These are phyloP conservation scores for Acleris cristana DNA, from an alignment of 2,888 invertebrate genomes.

Conservation along the genomic window DNA sequence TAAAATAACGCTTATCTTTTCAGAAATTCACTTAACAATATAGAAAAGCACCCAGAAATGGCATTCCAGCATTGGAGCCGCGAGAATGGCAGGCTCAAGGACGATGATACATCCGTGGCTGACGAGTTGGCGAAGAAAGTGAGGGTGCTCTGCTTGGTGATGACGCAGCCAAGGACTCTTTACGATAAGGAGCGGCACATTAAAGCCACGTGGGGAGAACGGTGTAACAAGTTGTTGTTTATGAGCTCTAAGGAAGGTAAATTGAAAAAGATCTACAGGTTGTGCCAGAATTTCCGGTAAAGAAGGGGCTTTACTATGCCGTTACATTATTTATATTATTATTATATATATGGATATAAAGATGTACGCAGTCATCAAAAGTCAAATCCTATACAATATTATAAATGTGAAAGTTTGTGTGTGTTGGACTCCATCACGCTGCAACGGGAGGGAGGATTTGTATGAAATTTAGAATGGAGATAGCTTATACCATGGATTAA, in stretches of 20 bases:
- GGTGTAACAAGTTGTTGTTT: slow-evolving; percentile 94
- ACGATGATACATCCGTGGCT: slow-evolving; percentile 88
- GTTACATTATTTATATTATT: too few species aligned
- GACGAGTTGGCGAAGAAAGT: slow-evolving; percentile 89
- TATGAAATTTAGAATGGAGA: too few species aligned
- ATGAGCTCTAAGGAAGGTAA: slow-evolving; percentile 92
- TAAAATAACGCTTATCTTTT: slow-evolving; percentile 31
- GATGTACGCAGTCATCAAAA: too few species aligned
- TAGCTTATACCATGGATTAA: too few species aligned
- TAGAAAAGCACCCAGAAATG: slow-evolving; percentile 64
- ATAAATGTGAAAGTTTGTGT: too few species aligned
- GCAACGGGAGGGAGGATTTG: too few species aligned
- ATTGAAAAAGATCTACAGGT: not conserved
- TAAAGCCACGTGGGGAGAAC: slow-evolving; percentile 97
- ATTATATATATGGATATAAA: too few species aligned
- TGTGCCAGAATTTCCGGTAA: too few species aligned
- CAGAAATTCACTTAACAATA: slow-evolving; percentile 64
- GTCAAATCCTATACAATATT: too few species aligned
- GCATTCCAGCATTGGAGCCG: slow-evolving; percentile 71
- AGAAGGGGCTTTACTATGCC: too few species aligned
- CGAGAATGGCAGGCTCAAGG: slow-evolving; percentile 86
- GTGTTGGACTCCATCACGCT: too few species aligned
- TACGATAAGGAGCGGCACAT: slow-evolving; percentile 95
- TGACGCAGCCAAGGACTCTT: slow-evolving; percentile 97
- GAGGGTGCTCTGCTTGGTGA: slow-evolving; percentile 97